Evolutionary conservation across 2,797 vertebrate species (phyloP).

Genomic region (Mycteria americana): DNA sequence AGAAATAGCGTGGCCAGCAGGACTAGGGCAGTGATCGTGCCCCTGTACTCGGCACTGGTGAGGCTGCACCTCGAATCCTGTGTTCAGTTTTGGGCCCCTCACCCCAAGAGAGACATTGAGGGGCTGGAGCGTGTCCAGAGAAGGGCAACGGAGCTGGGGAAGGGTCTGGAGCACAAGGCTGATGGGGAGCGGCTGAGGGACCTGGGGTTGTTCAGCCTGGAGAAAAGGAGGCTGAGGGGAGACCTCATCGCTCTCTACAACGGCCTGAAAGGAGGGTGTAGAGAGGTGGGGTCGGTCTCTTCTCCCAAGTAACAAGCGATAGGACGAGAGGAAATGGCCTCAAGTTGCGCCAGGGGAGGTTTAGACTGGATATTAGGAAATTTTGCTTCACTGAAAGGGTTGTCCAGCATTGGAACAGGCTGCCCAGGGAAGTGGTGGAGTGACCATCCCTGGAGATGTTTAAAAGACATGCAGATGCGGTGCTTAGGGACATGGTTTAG

Average conservation of each 20-base stretch:
- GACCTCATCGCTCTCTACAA: neutral
- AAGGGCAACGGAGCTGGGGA: too few species aligned
- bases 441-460: neutral
- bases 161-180: too few species aligned
- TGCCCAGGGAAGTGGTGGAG: neutral
- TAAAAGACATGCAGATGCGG: neutral
- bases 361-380: neutral
- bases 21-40: accelerated
- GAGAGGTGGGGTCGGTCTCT: neutral
- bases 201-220: too few species aligned
- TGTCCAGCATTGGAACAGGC: neutral
- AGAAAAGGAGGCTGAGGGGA: neutral
- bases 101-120: too few species aligned
- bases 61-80: accelerated
- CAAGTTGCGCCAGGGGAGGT: neutral
- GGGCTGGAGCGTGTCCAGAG: too few species aligned
- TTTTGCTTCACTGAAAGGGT: neutral
- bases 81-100: neutral
- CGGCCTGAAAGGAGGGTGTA: neutral
- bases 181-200: too few species aligned
- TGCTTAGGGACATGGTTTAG: neutral
- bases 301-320: neutral
- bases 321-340: neutral
- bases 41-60: neutral
- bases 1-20: neutral